phyloP scores from a whole-genome alignment of 2,113 vertebrate species.

The Calyptomena viridis region DNA sequence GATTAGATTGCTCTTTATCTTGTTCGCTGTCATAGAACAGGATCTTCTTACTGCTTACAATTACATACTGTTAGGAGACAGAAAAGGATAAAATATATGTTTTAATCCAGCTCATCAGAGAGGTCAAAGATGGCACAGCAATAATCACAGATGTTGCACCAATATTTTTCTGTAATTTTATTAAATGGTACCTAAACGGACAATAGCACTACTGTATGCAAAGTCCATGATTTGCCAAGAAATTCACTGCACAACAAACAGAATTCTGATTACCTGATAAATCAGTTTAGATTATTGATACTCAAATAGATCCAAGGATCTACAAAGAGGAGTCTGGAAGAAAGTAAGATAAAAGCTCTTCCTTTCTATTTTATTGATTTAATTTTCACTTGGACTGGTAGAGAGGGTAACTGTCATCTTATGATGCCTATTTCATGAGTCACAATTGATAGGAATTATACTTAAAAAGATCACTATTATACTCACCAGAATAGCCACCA shows the following conservation, averaged over 20 bases:
- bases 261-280: background rate
- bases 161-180: background rate
- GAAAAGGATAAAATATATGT: background rate
- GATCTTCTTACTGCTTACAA: conserved; percentile 99
- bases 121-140: background rate
- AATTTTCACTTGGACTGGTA: background rate
- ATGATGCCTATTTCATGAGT: background rate
- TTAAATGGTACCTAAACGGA: background rate
- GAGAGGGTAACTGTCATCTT: background rate
- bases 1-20: conserved; percentile 96
- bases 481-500: background rate
- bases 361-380: background rate
- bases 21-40: conserved; percentile 98
- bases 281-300: background rate
- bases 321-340: background rate
- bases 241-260: background rate
- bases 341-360: background rate
- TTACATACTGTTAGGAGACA: conserved; percentile 85
- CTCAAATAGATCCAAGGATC: background rate
- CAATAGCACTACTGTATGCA: background rate
- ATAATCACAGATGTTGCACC: background rate
- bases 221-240: background rate
- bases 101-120: background rate
- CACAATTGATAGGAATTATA: background rate
- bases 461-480: background rate